These are phyloP conservation scores for Loris lydekkerianus DNA, from an alignment of 2,797 vertebrate species.

Conservation along the genomic window DNA sequence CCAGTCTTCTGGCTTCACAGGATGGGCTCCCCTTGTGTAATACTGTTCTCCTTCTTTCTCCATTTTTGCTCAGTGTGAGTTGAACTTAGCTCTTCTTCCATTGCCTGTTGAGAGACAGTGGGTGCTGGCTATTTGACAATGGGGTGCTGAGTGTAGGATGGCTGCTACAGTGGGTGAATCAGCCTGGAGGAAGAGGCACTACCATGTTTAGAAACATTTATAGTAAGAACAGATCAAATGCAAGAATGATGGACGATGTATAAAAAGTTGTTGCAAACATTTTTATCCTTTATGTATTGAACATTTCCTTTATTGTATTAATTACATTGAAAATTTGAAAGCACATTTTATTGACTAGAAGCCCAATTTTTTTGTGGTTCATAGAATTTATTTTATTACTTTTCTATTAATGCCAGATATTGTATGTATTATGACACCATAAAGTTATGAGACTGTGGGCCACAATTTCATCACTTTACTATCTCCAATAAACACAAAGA, in stretches of 20 bases:
- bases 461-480: constrained; percentile 19
- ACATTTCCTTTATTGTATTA: background rate
- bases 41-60: background rate
- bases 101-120: background rate
- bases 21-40: background rate
- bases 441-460: background rate
- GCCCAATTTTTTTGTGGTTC: constrained; percentile 29
- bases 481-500: constrained; percentile 52
- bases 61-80: background rate
- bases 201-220: background rate
- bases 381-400: constrained; percentile 30
- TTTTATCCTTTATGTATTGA: background rate
- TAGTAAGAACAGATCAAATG: background rate
- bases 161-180: background rate
- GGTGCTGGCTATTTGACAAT: background rate
- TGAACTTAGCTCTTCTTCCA: background rate
- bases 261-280: background rate
- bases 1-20: background rate
- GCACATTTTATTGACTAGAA: constrained; percentile 24
- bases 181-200: background rate
- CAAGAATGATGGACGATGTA: background rate
- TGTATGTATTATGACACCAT: background rate
- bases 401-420: constrained; percentile 13
- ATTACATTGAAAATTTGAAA: constrained; percentile 29
- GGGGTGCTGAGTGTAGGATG: background rate